Percentiles rank a stretch among this genome's conserved stretches.
phyloP scores from a whole-genome alignment of 2,113 vertebrate species.

The Sylvia atricapilla region DNA sequence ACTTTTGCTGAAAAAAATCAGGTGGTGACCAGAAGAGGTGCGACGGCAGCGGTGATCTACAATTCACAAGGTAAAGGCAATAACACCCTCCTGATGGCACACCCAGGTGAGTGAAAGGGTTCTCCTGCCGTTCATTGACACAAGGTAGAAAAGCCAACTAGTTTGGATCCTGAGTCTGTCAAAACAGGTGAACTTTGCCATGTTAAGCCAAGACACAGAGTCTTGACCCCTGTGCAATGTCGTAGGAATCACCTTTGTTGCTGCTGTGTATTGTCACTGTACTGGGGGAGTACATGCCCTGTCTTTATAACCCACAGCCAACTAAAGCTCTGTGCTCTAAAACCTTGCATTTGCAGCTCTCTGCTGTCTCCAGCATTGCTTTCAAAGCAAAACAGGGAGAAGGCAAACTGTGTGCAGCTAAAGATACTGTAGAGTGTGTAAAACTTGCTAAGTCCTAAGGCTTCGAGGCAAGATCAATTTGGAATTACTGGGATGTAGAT shows the following conservation, averaged over 20 bases:
- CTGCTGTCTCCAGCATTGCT: background rate
- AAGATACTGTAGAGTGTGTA: background rate
- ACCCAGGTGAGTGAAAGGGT: conserved; percentile 69
- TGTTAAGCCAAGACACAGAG: background rate
- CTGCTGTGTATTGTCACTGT: background rate
- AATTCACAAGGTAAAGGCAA: conserved; percentile 69
- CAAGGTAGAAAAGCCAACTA: background rate
- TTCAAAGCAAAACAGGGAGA: background rate
- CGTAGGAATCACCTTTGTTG: background rate
- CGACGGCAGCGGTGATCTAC: conserved; percentile 84
- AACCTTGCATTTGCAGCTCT: background rate
- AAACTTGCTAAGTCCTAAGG: background rate
- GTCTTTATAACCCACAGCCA: background rate
- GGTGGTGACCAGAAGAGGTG: conserved; percentile 66
- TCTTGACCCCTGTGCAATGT: background rate
- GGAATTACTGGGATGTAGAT: background rate
- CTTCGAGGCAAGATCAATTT: background rate
- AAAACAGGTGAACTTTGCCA: background rate
- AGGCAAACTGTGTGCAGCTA: background rate
- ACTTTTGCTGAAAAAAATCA: conserved; percentile 83
- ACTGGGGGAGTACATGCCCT: background rate
- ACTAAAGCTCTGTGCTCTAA: background rate
- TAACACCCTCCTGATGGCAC: conserved; percentile 70
- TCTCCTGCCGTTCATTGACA: background rate
- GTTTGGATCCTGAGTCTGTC: background rate